A percentile compares a stretch with the other conserved stretches of the same genome.
phyloP scores from a whole-genome alignment of 2,888 invertebrate genomes.

The Limenitis camilla region DNA sequence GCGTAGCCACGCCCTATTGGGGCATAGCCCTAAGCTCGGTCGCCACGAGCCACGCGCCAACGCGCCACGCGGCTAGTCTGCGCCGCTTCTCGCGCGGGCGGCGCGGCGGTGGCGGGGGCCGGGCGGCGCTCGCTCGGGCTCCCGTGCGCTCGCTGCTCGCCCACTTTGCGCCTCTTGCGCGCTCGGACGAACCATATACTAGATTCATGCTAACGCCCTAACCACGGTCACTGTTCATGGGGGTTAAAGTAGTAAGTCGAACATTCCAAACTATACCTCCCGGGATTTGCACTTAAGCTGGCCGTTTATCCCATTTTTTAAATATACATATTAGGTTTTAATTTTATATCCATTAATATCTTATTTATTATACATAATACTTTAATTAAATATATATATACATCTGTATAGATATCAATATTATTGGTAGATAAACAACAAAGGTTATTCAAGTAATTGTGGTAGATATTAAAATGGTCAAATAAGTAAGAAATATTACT shows the following conservation, averaged over 20 bases:
- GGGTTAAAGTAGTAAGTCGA: constrained; percentile 51
- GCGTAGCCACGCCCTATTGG: constrained; percentile 52
- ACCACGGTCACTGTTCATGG: constrained; percentile 28
- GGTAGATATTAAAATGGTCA: no score
- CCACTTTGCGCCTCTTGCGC: constrained; percentile 32
- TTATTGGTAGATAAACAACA: no score
- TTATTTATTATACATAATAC: constrained; percentile 2
- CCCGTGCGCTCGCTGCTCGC: constrained; percentile 25
- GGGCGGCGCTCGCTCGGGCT: constrained; percentile 34
- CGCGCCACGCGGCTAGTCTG: constrained; percentile 62
- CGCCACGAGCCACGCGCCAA: constrained; percentile 27
- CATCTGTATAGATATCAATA: no score
- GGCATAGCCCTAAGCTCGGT: constrained; percentile 52
- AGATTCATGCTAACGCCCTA: constrained; percentile 16
- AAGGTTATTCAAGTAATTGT: no score
- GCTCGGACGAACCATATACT: constrained; percentile 43
- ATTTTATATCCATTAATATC: constrained; percentile 3
- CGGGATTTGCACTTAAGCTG: constrained; percentile 5
- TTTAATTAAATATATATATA: no score
- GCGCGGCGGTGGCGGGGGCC: constrained; percentile 33
- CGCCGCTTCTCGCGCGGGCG: constrained; percentile 68
- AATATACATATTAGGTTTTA: background rate
- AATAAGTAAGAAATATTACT: no score
- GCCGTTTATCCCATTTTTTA: constrained; percentile 3
- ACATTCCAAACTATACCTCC: constrained; percentile 39